Evolutionary conservation across 2,797 vertebrate genomes (phyloP).

Genomic region (Bradypus variegatus): DNA sequence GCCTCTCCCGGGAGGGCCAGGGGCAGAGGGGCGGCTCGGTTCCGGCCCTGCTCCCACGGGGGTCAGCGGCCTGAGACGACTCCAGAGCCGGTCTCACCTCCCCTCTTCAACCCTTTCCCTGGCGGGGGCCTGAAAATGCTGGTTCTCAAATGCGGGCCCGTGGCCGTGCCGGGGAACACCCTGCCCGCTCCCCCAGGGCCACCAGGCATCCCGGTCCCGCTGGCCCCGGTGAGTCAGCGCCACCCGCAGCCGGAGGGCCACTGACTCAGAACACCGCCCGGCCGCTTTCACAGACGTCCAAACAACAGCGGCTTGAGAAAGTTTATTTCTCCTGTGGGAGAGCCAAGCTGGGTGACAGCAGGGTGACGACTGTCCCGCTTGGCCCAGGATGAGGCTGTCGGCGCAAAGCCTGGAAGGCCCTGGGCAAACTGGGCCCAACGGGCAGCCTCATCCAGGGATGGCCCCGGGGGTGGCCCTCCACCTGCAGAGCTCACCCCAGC

Average conservation of each 20-base stretch:
- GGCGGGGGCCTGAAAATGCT: accelerated
- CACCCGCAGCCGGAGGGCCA: no score
- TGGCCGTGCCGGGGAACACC: neutral
- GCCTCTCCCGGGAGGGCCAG: no score
- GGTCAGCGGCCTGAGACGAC: accelerated
- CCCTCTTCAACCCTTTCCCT: neutral
- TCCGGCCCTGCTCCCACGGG: neutral
- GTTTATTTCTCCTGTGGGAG: no score
- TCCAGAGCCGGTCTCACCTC: neutral
- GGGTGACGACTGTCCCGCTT: no score
- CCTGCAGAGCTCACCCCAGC: neutral
- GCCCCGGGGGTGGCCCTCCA: neutral
- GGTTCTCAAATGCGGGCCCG: neutral
- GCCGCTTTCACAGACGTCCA: no score
- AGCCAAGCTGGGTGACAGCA: no score
- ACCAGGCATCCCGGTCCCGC: neutral
- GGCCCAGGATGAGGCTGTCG: no score
- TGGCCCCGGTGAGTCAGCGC: neutral
- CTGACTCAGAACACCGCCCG: no score
- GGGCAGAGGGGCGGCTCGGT: no score
- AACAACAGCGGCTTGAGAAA: no score
- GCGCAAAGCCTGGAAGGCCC: neutral
- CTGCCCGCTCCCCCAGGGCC: accelerated
- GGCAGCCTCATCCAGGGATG: accelerated
- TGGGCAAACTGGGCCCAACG: neutral